Conservation (phyloP, 2,113 vertebrate genomes). For the Microtus oregoni region DNA sequence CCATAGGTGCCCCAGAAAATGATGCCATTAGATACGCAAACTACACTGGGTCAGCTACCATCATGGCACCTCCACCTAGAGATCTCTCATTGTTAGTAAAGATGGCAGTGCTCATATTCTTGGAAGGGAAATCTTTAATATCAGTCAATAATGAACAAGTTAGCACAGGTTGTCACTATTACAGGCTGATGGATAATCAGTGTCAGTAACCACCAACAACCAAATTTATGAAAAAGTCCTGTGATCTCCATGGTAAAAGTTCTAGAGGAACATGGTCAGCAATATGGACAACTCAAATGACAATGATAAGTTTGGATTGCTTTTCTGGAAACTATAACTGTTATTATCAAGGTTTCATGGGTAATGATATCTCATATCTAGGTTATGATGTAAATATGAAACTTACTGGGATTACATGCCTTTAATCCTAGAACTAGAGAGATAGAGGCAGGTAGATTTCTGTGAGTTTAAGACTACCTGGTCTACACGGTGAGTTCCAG, state of each 20-base stretch:
- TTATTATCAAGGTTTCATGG: not conserved
- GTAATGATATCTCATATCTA: not conserved
- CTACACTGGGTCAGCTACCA: not conserved
- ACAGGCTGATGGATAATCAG: not conserved
- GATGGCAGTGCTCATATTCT: not conserved
- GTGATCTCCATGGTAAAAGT: not conserved
- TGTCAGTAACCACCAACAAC: not conserved
- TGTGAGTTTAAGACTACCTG: not conserved
- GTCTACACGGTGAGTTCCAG: not conserved
- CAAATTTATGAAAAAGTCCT: not conserved
- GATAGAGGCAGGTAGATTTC: not conserved
- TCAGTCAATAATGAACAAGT: not conserved
- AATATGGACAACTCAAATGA: not conserved
- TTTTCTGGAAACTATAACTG: not conserved
- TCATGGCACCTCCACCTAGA: not conserved
- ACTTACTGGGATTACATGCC: not conserved
- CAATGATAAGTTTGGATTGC: not conserved
- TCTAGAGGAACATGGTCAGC: not conserved
- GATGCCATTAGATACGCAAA: not conserved
- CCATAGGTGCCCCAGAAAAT: not conserved
- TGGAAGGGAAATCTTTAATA: not conserved
- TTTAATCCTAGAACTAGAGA: not conserved
- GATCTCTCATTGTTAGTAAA: not conserved
- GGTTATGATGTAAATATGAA: not conserved
- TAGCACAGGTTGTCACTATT: not conserved